Conservation (phyloP, 2,113 vertebrate genomes). For the Rana temporaria region DNA sequence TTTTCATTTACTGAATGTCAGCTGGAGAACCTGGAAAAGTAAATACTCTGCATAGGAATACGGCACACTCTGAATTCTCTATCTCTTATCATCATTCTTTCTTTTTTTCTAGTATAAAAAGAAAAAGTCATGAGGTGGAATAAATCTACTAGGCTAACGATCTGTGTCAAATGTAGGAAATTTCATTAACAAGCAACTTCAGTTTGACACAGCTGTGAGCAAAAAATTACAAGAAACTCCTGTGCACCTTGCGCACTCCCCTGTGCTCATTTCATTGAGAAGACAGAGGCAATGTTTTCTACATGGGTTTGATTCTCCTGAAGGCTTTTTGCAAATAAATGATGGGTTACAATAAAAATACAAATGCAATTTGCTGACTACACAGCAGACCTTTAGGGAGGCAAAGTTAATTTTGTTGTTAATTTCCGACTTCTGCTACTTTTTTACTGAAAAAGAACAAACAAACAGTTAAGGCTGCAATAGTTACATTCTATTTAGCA, state of each 20-base stretch:
- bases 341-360: not conserved
- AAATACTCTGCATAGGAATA: constrained; percentile 4
- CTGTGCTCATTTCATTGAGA: not conserved
- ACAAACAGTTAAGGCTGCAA: too few species aligned
- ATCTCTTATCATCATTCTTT: constrained; percentile 14
- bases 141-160: constrained; percentile 35
- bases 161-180: constrained; percentile 46
- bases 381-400: too few species aligned
- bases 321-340: not conserved
- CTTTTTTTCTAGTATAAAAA: constrained; percentile 13
- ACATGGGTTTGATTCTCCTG: not conserved
- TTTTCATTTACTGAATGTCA: too few species aligned
- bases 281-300: not conserved
- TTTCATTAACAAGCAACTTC: constrained; percentile 46
- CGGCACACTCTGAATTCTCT: not conserved
- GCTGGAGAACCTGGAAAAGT: too few species aligned
- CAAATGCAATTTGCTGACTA: too few species aligned
- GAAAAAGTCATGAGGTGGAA: constrained; percentile 10
- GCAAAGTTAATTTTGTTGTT: too few species aligned
- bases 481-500: too few species aligned
- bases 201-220: constrained; percentile 32
- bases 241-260: not conserved
- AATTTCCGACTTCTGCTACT: too few species aligned
- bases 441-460: too few species aligned
- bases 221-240: constrained; percentile 22